phyloP scores from a whole-genome alignment of 2,113 vertebrate genomes.

The Melanostigma gelatinosum region DNA sequence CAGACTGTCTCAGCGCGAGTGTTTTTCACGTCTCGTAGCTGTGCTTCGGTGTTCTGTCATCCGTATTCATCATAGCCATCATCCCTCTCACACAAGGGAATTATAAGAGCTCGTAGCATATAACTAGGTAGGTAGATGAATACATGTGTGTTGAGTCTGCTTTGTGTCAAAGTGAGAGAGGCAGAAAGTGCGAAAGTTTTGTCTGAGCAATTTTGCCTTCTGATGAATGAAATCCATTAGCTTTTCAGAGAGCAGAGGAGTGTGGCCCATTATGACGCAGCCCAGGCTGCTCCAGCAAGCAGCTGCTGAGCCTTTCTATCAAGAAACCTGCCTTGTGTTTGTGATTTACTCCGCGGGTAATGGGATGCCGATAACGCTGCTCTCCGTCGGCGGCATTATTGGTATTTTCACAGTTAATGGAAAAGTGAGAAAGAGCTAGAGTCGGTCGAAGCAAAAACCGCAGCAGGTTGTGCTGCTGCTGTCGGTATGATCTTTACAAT shows the following conservation, averaged over 20 bases:
- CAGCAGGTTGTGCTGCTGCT: conserved; percentile 1
- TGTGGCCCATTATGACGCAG: conserved; percentile 61
- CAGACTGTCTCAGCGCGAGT: background rate
- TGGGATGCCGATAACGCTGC: conserved; percentile 47
- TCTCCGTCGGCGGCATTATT: conserved; percentile 42
- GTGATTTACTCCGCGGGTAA: conserved; percentile 45
- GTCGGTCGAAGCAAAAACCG: conserved; percentile 32
- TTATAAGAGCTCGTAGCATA: background rate
- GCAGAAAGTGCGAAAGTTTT: conserved; percentile 34
- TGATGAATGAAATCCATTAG: conserved; percentile 63
- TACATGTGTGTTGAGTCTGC: conserved; percentile 12
- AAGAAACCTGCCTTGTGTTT: conserved; percentile 36
- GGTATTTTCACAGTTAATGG: conserved; percentile 53
- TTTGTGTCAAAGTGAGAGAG: conserved; percentile 16
- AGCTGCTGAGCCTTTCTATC: conserved; percentile 50
- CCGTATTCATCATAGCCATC: background rate
- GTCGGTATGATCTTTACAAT: background rate
- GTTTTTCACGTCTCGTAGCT: background rate
- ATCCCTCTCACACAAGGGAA: background rate
- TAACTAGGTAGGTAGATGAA: background rate
- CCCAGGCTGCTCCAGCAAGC: conserved; percentile 45
- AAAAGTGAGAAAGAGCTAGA: conserved; percentile 28
- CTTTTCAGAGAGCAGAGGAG: conserved; percentile 63
- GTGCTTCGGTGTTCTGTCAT: background rate
- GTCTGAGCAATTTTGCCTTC: conserved; percentile 53